Base-by-base conservation (phyloP, 1,140 invertebrate species). In the Diuraphis noxia region DNA sequence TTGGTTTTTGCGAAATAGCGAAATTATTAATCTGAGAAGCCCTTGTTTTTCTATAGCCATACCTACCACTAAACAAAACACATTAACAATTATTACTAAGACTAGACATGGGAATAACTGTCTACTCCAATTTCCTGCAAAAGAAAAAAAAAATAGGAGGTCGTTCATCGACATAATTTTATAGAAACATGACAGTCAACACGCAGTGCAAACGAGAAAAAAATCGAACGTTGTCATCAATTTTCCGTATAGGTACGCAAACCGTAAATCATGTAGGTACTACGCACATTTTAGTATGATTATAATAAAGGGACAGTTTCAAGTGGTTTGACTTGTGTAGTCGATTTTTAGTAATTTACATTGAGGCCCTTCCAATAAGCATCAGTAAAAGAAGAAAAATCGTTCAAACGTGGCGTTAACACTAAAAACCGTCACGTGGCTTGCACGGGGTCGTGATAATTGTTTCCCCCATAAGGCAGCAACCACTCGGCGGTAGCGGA, bases 161-260 rank as follows among this genome's bases (percentile, higher is more conserved):
- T 52, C 85, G 46, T 86, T 41, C 17, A 36, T 34, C 43, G n/a
- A 38, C 85, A 36, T 86, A 86, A 86, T 86, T 34, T 52, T 86
- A 36, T 86, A 38, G 85, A 86, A 86, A 86, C 46, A 38, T 25
- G 85, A 49, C 85, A 52, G 85, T 86, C 25, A 25, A 34, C 34
- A 38, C 9, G 19, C 9, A 10, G 25, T 40, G 36, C 23, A 40
- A 40, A 82, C 40, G 30, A 82, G 34, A 25, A 34, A 21, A n/a
- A 43, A 84, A 84, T 43, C 34, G 43, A 23, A 86, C 84, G 19
- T 34, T n/a, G 84, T 49, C 41, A 25, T 36, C 38, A 30, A 41
- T 41, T 41, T 30, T 82, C 23, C n/a, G 40, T 23, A 34, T 84
- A 84, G 13, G 13, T 41, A 43, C 6, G 41, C 82, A 13, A 8